Base-by-base conservation (phyloP, 2,888 invertebrate species). In the Mallateleia sp. region DNA sequence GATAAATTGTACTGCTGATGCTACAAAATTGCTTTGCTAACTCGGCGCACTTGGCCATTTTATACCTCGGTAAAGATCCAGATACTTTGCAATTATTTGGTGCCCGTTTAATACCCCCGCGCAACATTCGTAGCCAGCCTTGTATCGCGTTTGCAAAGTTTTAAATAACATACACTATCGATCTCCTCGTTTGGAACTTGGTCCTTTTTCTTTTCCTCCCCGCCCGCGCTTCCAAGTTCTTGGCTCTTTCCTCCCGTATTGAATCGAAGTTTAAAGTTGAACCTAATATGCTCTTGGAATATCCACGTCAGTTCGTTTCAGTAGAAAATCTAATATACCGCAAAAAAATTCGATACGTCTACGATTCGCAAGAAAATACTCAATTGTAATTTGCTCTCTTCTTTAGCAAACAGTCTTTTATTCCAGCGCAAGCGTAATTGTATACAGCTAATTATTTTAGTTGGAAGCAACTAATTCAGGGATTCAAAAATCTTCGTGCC, bases 181-280 rank as follows among this genome's bases (percentile, higher is more conserved):
- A 87, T 82, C 79, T 25, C 20, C 42, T 78, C 77, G 56, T 72
- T 82, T 64, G 56, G 52, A 74, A 85, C 72, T 87, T 82, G 50
- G 67, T 60, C 34, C 78, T 67, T 86, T 74, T 82, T 66, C 74
- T 62, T 80, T 45, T 14, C 32, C 24, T 54, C 54, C 11, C 47
- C 25, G 56, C 25, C 45, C 45, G 71, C 64, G 54, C 71, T 77
- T 45, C 64, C 77, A 83, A 83, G 77, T 83, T 77, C 75, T 83
- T 62, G 69, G 69, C 75, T 81, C 71, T 80, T 85, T 75, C 47
- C 69, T 69, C 45, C 62, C 67, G 74, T 77, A 85, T 85, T 85
- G 85, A 80, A 85, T 87, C 75, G 77, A 85, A 88, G 78, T 88
- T 88, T 88, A 85, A 88, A 88, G 80, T 77, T 79, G 82, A 64